Conservation (phyloP, 1,140 invertebrate species). For the Zaprionus capensis region DNA sequence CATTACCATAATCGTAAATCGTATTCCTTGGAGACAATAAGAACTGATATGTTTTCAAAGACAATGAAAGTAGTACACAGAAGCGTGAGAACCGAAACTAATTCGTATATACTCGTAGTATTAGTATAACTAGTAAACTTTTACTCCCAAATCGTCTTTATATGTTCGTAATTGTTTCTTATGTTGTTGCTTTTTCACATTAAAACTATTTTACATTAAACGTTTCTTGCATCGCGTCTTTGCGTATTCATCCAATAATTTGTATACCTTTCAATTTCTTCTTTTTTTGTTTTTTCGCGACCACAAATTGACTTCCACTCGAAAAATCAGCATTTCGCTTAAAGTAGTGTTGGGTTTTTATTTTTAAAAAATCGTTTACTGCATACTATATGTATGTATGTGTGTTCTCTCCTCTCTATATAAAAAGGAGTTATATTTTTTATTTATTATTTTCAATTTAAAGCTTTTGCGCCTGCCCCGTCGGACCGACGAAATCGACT, state of each 20-base stretch:
- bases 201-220: conserved; percentile 71
- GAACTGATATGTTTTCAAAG: conserved; percentile 44
- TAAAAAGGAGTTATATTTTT: conserved; percentile 56
- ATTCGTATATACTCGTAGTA: conserved; percentile 54
- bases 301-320: conserved; percentile 73
- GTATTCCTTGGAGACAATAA: conserved; percentile 19
- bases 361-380: conserved; percentile 63
- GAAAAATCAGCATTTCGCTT: conserved; percentile 61
- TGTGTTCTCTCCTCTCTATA: conserved; percentile 23
- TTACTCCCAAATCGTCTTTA: conserved; percentile 24
- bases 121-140: conserved; percentile 63
- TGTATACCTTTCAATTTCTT: conserved; percentile 6
- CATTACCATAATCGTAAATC: conserved; percentile 25
- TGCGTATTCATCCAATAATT: conserved; percentile 28
- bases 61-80: conserved; percentile 22
- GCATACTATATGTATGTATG: conserved; percentile 48
- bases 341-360: conserved; percentile 63
- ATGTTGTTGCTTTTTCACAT: conserved; percentile 33
- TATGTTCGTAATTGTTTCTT: conserved; percentile 38
- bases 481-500: conserved; percentile 20
- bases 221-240: conserved; percentile 25
- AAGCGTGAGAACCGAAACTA: conserved; percentile 34
- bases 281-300: conserved; percentile 25
- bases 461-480: conserved; percentile 81
- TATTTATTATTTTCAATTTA: conserved; percentile 72